Evolutionary conservation across 2,888 invertebrate species (phyloP).

Genomic region (Catotricha subobsoleta): DNA sequence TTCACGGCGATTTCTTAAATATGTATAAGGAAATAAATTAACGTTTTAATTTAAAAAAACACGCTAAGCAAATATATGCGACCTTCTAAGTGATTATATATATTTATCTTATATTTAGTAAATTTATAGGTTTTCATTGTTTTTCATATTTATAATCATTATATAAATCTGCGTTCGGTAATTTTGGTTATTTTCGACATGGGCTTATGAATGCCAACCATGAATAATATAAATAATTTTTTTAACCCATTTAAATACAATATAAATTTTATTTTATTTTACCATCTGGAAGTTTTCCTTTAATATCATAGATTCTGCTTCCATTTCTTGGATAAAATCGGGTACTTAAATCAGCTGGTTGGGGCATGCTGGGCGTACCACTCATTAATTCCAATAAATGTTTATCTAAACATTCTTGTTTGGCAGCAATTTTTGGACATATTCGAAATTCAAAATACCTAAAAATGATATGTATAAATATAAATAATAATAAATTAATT

Average conservation of each 20-base stretch:
- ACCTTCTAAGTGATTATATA: no score
- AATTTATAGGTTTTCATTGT: no score
- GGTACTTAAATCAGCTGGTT: constrained; percentile 33
- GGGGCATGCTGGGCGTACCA: constrained; percentile 25
- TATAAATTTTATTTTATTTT: constrained; percentile 6
- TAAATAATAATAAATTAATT: background rate
- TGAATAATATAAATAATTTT: no score
- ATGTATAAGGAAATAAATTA: no score
- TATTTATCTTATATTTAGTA: no score
- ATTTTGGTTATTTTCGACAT: no score
- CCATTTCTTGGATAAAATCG: constrained; percentile 61
- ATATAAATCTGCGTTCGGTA: no score
- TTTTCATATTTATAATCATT: no score
- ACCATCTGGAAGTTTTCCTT: constrained; percentile 39
- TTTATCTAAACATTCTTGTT: constrained; percentile 62
- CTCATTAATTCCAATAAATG: constrained; percentile 40
- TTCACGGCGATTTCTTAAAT: no score
- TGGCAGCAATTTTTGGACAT: constrained; percentile 53
- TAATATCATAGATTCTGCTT: constrained; percentile 61
- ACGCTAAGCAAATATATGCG: no score
- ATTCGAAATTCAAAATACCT: constrained; percentile 65
- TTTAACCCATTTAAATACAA: background rate
- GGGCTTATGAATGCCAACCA: no score
- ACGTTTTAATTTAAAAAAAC: no score
- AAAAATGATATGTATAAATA: background rate